Conservation (phyloP, 2,888 invertebrate genomes). For the Polymixis lichenea region DNA sequence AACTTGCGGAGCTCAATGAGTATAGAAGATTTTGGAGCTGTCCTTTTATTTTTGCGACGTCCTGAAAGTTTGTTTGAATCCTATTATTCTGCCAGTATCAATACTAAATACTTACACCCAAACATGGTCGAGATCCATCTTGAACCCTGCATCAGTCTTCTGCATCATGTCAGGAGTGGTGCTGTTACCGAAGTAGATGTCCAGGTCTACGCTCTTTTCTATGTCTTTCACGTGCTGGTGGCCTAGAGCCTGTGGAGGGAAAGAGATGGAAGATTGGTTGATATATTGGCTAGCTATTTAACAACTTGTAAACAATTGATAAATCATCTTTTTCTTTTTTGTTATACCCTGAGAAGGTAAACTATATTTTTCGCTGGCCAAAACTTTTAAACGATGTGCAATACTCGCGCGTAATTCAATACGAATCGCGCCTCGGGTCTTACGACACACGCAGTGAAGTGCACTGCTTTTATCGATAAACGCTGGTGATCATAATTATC, state of each 20-base stretch:
- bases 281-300: background rate
- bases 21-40: too few relatives aligned
- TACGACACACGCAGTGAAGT: background rate
- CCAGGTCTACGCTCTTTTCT: slow-evolving; percentile 84
- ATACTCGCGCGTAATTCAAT: too few relatives aligned
- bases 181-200: slow-evolving; percentile 86
- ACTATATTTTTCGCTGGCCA: background rate
- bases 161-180: slow-evolving; percentile 75
- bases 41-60: too few relatives aligned
- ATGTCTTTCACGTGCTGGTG: slow-evolving; percentile 81
- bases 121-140: slow-evolving; percentile 86
- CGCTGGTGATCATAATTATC: background rate
- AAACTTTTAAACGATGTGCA: too few relatives aligned
- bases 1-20: too few relatives aligned
- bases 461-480: background rate
- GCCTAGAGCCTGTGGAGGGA: slow-evolving; percentile 79
- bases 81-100: too few relatives aligned
- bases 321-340: too few relatives aligned
- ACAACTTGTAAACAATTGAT: too few relatives aligned
- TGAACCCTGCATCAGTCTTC: slow-evolving; percentile 85
- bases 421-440: background rate
- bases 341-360: too few relatives aligned
- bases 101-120: slow-evolving; percentile 82
- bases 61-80: too few relatives aligned
- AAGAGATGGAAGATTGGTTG: background rate